Evolutionary conservation across 2,888 invertebrate species (phyloP).

Genomic region (Aethes cnicana): DNA sequence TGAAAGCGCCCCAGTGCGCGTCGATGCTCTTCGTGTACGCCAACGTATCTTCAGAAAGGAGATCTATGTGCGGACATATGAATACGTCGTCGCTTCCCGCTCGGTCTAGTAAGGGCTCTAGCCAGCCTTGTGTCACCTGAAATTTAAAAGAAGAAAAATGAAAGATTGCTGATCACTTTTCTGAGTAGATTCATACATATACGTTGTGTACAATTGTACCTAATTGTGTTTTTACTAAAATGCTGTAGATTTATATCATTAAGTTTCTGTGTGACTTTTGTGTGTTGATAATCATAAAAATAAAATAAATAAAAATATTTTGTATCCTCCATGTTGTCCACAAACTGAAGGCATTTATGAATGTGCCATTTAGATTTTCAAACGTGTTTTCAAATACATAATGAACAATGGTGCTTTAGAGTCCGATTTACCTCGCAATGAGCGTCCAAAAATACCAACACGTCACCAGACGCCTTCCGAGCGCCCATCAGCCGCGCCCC

Average conservation of each 20-base stretch:
- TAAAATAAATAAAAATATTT: background rate
- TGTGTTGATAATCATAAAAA: background rate
- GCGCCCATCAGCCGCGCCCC: slow-evolving; percentile 94
- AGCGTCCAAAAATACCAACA: slow-evolving; percentile 94
- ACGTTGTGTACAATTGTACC: too few relatives aligned
- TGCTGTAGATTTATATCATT: too few relatives aligned
- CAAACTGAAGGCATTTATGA: too few relatives aligned
- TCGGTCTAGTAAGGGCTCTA: slow-evolving; percentile 80
- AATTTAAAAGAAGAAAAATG: slow-evolving; percentile 20
- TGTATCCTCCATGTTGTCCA: too few relatives aligned
- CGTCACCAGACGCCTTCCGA: slow-evolving; percentile 90
- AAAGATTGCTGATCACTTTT: too few relatives aligned
- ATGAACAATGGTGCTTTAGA: too few relatives aligned
- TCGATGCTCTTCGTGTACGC: slow-evolving; percentile 97
- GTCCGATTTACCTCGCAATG: slow-evolving; percentile 97
- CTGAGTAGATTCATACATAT: too few relatives aligned
- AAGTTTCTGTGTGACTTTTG: too few relatives aligned
- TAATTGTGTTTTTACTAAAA: too few relatives aligned
- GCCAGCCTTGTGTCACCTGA: slow-evolving; percentile 84
- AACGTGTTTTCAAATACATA: too few relatives aligned
- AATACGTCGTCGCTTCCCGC: slow-evolving; percentile 78
- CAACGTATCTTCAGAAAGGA: slow-evolving; percentile 97
- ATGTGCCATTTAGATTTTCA: too few relatives aligned
- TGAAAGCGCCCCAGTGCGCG: slow-evolving; percentile 98
- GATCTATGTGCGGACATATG: slow-evolving; percentile 75